Evolutionary conservation across 2,888 invertebrate species (phyloP), one percentile per base, ranked within the genome.

Genomic region (Aporophyla lueneburgensis): DNA sequence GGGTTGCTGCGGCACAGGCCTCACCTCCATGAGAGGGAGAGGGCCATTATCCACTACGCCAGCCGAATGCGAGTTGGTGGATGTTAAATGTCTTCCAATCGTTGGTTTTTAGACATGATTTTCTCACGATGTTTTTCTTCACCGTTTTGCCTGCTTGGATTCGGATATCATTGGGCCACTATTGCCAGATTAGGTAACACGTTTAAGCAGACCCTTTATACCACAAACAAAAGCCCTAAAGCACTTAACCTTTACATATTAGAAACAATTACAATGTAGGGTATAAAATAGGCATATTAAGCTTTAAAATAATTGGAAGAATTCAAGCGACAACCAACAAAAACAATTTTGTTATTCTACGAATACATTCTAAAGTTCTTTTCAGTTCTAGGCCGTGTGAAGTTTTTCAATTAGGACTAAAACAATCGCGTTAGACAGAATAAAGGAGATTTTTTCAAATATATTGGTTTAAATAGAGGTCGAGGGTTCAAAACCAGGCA

Each of bases 331-430:
- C 85, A 87, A 87, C 87, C 90, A 93, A 93, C 91, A 93, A 94
- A 94, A 94, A 93, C 92, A 92, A 93, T 93, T 80, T 92, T 91
- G 91, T 89, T 89, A 93, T 92, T 92, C 92, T 88, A 76, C 80
- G 90, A 91, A 93, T 90, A 89, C 88, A 90, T 89, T 89, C 87
- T 79, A 86, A 92, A 92, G 90, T 91, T 91, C 87, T 86, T 86
- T 89, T 85, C 87, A 86, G 80, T 87, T 89, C 89, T 86, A 87
- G 88, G 84, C 85, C 84, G 84, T 40, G 24, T 63, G 92, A 95
- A 95, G 91, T 95, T 95, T 94, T 94, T 93, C 94, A 95, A 95
- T 95, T 95, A 95, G 88, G 89, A 89, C 78, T 76, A 81, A 86
- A 88, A 85, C 88, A 88, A 90, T 89, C 87, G 86, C 68, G 86